Conservation (phyloP, 2,113 vertebrate genomes). For the Tretioscincus oriximinensis region DNA sequence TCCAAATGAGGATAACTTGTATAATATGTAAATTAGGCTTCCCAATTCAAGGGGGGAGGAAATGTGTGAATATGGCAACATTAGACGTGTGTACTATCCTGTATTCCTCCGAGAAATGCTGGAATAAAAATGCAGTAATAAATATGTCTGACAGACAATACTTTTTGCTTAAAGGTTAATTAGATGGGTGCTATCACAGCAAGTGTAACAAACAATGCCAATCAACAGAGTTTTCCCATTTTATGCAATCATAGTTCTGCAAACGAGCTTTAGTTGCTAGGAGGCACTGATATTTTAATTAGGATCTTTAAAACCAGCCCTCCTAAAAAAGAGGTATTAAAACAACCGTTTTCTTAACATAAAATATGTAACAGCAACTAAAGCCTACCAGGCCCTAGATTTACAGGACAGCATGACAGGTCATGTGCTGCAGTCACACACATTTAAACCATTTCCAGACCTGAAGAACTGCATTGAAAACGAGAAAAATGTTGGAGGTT, state of each 20-base stretch:
- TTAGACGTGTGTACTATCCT: neutral
- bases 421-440: too few relatives aligned
- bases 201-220: conserved; percentile 2
- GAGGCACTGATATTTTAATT: neutral
- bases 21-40: too few relatives aligned
- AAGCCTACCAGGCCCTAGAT: neutral
- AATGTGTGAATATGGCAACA: too few relatives aligned
- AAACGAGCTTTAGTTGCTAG: neutral
- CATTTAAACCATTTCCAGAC: too few relatives aligned
- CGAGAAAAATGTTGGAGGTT: too few relatives aligned
- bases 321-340: neutral
- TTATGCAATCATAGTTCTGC: neutral
- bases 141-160: neutral
- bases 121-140: neutral
- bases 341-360: conserved; percentile 1
- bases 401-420: neutral
- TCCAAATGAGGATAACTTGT: too few relatives aligned
- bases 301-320: neutral
- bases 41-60: too few relatives aligned
- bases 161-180: neutral
- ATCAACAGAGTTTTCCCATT: neutral
- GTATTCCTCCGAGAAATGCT: neutral
- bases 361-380: neutral
- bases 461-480: too few relatives aligned
- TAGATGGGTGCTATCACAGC: conserved; percentile 11